phyloP scores from a whole-genome alignment of 2,113 vertebrate species.

The Isichthys henryi region DNA sequence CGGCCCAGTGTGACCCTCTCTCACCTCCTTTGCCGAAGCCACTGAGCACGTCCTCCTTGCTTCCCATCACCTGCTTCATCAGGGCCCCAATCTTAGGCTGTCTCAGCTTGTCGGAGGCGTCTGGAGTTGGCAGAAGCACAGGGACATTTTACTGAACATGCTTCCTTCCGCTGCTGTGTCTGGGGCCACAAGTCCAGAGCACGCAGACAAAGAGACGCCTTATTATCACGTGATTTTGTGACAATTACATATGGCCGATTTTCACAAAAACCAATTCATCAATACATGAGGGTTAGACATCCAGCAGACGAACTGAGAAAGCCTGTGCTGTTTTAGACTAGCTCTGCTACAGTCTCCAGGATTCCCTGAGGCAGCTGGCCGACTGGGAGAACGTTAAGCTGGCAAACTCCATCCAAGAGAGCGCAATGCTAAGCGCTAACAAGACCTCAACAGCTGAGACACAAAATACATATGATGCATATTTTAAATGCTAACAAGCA shows the following conservation, averaged over 20 bases:
- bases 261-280: neutral
- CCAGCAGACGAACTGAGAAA: neutral
- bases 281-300: neutral
- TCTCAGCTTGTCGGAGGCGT: constrained; percentile 75
- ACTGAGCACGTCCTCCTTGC: constrained; percentile 68
- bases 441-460: neutral
- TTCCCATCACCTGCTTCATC: constrained; percentile 86
- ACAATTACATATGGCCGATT: neutral
- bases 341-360: neutral
- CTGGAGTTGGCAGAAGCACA: constrained; percentile 45
- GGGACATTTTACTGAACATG: neutral
- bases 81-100: constrained; percentile 81
- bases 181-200: too few species aligned
- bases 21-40: constrained; percentile 76
- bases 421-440: neutral
- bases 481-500: neutral
- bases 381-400: neutral
- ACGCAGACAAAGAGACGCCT: neutral
- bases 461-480: neutral
- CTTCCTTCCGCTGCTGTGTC: neutral
- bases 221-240: neutral
- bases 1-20: neutral
- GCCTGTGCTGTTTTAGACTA: neutral
- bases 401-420: neutral
- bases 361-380: neutral